Conservation (phyloP, 2,113 vertebrate genomes). For the Enhydra lutris region DNA sequence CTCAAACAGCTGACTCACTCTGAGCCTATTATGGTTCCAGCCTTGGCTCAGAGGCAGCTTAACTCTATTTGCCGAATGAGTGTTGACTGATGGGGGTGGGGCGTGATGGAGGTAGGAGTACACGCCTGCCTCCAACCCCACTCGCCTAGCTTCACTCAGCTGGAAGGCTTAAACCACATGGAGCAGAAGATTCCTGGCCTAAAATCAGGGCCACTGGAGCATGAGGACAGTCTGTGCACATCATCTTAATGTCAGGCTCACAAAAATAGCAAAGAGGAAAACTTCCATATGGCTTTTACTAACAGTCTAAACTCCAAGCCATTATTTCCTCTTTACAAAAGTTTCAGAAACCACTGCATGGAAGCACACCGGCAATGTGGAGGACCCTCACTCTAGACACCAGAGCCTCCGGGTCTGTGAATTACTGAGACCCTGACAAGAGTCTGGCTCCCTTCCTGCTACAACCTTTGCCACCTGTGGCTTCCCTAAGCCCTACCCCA, state of each 20-base stretch:
- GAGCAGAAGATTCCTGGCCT: constrained; percentile 54
- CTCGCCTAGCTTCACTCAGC: constrained; percentile 40
- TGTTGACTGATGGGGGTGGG: constrained; percentile 24
- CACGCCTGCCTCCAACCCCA: neutral
- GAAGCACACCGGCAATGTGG: constrained; percentile 18
- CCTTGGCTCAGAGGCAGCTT: constrained; percentile 52
- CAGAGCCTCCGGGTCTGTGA: neutral
- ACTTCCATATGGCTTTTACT: constrained; percentile 32
- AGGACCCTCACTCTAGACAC: neutral
- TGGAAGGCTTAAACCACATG: constrained; percentile 35
- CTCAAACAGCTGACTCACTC: constrained; percentile 63
- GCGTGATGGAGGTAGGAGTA: constrained; percentile 18
- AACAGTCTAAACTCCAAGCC: constrained; percentile 30
- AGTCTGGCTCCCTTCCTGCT: neutral
- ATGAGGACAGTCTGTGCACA: constrained; percentile 46
- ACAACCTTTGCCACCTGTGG: constrained; percentile 41
- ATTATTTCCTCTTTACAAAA: neutral
- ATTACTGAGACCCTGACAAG: neutral
- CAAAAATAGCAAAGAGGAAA: constrained; percentile 48
- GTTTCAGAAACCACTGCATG: constrained; percentile 30
- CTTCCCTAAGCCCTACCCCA: constrained; percentile 59
- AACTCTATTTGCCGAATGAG: constrained; percentile 39
- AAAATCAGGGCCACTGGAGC: constrained; percentile 48
- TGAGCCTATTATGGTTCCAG: constrained; percentile 23
- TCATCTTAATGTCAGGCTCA: constrained; percentile 45